phyloP scores from a whole-genome alignment of 2,797 vertebrate species.

The Betta splendens region DNA sequence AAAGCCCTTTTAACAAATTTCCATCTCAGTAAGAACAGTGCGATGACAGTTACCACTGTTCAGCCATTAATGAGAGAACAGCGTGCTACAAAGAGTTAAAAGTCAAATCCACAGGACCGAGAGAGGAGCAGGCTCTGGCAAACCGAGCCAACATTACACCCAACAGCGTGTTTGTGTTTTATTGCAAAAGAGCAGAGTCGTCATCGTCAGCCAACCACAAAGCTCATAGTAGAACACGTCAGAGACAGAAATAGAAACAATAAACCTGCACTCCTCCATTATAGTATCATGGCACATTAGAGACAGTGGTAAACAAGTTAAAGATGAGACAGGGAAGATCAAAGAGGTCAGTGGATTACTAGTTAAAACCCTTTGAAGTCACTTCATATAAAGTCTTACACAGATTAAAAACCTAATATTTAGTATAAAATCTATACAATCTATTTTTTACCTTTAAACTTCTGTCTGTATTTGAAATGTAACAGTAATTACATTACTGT shows the following conservation, averaged over 20 bases:
- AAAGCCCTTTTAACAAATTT: constrained; percentile 23
- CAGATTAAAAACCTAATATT: neutral
- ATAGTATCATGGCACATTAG: constrained; percentile 15
- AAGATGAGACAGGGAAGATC: neutral
- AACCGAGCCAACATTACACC: constrained; percentile 13
- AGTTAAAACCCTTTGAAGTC: neutral
- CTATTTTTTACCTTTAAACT: neutral
- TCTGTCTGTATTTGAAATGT: neutral
- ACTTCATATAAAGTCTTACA: neutral
- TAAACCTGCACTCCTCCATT: constrained; percentile 1
- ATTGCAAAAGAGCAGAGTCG: constrained; percentile 1
- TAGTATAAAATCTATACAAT: too few species aligned
- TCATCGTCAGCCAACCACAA: constrained; percentile 15
- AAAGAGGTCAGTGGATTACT: neutral
- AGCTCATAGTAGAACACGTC: constrained; percentile 5
- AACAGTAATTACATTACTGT: neutral
- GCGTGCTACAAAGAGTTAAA: constrained; percentile 19
- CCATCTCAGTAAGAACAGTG: constrained; percentile 19
- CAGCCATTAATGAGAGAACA: neutral
- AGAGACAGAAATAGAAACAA: constrained; percentile 17
- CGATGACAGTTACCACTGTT: neutral
- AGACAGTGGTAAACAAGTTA: constrained; percentile 28
- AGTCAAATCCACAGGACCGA: too few species aligned
- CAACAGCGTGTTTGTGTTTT: neutral
- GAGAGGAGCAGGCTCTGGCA: constrained; percentile 6